Base-by-base conservation (phyloP, 2,797 vertebrate genomes). In the Alosa sapidissima region DNA sequence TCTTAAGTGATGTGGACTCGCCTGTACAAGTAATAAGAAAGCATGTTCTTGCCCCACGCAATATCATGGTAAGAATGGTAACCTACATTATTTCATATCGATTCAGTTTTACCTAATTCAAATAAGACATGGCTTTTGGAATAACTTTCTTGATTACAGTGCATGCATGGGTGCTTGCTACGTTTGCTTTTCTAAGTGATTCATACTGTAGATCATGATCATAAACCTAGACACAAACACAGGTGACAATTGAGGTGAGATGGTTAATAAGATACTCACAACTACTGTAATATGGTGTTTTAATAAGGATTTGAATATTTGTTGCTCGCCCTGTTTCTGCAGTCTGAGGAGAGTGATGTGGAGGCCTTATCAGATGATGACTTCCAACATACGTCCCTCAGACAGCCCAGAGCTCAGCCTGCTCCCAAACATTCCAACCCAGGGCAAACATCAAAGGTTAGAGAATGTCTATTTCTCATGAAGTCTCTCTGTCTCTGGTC, bases 341-440 rank as follows among this genome's bases (percentile, higher is more conserved):
- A 96, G 95, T 90, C 93, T 0, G 90, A 91, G 62, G 93, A 94
- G 81, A 90, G 84, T 0, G 92, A 90, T n/a, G 89, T 0, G 0
- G 89, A 88, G 65, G 85, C 72, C 0, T 60, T 65, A 58, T 94
- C 93, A 24, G 94, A 94, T 28, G 92, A 95, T 3, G 95, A 95
- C 87, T 95, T 96, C 88, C 90, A 94, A 90, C 88, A 88, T 1
- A 84, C 85, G 6, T 90, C 89, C 0, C 3, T 85, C 1, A 83
- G 11, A 81, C 89, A 85, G 88, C 48, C 86, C 41, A 21, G 81
- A 49, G 83, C 82, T 14, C 65, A 84, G 5, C 54, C 28, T 81
- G 82, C 90, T 19, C 81, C 65, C 60, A 88, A 87, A 82, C 83
- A 78, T 2, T 86, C 3, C 0, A 58, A 75, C 81, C 87, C 75